Conservation (phyloP, 2,113 vertebrate species). For the Nycticorax nycticorax region DNA sequence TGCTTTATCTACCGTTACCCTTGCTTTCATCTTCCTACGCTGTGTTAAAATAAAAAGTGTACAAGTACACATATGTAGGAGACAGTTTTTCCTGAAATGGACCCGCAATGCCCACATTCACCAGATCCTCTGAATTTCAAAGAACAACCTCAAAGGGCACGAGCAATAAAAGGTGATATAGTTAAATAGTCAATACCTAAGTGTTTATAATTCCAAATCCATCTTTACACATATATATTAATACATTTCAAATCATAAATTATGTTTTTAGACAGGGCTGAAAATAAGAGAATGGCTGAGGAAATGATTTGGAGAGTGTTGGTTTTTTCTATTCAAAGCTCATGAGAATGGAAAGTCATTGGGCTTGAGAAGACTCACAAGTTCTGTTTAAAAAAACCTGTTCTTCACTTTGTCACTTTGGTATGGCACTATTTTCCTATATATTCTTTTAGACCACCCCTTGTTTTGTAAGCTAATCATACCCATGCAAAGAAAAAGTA, state of each 20-base stretch:
- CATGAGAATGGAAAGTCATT: neutral
- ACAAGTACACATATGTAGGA: neutral
- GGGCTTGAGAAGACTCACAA: neutral
- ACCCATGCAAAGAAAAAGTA: neutral
- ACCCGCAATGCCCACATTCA: neutral
- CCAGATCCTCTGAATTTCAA: neutral
- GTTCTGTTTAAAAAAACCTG: neutral
- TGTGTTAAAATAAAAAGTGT: slow-evolving; percentile 23
- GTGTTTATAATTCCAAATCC: neutral
- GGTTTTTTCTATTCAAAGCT: neutral
- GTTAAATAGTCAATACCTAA: neutral
- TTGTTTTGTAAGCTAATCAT: neutral
- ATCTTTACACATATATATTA: neutral
- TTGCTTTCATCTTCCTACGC: slow-evolving; percentile 14
- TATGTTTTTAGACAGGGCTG: neutral
- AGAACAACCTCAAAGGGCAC: neutral
- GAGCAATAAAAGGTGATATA: neutral
- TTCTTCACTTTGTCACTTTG: neutral
- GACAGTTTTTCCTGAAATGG: neutral
- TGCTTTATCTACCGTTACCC: neutral
- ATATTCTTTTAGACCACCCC: neutral
- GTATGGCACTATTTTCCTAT: neutral
- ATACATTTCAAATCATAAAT: neutral
- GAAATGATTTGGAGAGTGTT: neutral
- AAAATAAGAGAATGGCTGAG: neutral